Evolutionary conservation across 2,888 invertebrate genomes (phyloP).

Genomic region (Strigamia crassipes): DNA sequence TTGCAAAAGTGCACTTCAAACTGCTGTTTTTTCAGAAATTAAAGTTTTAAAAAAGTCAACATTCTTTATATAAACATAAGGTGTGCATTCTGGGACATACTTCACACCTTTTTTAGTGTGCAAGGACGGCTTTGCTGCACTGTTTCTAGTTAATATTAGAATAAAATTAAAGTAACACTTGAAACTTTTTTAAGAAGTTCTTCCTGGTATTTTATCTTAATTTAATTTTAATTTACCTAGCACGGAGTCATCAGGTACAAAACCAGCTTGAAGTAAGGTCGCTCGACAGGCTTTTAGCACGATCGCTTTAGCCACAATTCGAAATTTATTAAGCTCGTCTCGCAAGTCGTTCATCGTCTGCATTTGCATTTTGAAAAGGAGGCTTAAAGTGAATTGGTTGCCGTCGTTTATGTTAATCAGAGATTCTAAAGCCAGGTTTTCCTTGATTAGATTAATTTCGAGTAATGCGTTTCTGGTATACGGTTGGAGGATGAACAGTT

Average conservation of each 20-base stretch:
- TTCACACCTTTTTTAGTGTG: too few species aligned
- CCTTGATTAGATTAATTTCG: neutral
- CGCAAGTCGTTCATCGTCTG: neutral
- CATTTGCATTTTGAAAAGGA: neutral
- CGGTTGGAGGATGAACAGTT: slow-evolving; percentile 75
- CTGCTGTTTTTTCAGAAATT: too few species aligned
- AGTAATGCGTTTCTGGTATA: slow-evolving; percentile 66
- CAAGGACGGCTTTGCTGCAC: too few species aligned
- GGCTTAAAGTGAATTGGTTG: neutral
- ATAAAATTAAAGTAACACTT: neutral
- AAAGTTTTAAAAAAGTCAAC: too few species aligned
- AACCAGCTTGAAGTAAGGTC: slow-evolving; percentile 75
- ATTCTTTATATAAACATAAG: too few species aligned
- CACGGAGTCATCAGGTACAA: slow-evolving; percentile 73
- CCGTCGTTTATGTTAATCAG: slow-evolving; percentile 69
- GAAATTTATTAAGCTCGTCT: slow-evolving; percentile 57
- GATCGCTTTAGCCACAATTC: slow-evolving; percentile 65
- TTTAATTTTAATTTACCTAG: slow-evolving; percentile 51
- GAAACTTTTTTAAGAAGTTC: too few species aligned
- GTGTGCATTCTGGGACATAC: too few species aligned
- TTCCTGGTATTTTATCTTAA: too few species aligned
- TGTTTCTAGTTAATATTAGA: too few species aligned
- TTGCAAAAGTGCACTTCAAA: too few species aligned
- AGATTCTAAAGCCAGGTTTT: slow-evolving; percentile 55
- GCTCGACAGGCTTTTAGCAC: slow-evolving; percentile 74